Conservation (phyloP, 2,113 vertebrate species). For the Macaca mulatta region DNA sequence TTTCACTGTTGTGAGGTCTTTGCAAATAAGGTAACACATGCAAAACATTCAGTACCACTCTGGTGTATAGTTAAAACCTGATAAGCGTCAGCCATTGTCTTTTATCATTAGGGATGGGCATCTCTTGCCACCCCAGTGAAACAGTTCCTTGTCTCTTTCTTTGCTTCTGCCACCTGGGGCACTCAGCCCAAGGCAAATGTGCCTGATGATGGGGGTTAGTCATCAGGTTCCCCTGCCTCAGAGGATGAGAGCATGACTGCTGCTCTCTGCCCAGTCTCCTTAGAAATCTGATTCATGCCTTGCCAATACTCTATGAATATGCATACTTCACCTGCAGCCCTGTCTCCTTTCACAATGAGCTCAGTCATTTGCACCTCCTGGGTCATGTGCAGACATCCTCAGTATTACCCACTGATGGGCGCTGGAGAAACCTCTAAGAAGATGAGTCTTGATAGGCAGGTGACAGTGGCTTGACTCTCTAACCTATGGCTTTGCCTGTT, state of each 20-base stretch:
- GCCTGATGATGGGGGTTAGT: slow-evolving; percentile 35
- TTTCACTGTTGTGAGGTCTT: background rate
- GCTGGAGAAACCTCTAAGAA: background rate
- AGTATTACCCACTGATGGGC: background rate
- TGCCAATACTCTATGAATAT: background rate
- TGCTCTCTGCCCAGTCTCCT: slow-evolving; percentile 21
- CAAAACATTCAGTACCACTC: background rate
- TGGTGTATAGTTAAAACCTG: background rate
- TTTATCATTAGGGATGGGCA: background rate
- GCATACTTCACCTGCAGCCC: background rate
- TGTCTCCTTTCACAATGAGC: background rate
- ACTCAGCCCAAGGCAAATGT: slow-evolving; percentile 6
- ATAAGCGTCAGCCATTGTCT: background rate
- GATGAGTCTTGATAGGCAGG: background rate
- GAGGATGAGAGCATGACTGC: background rate
- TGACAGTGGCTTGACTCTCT: slow-evolving; percentile 12
- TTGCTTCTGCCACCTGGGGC: background rate
- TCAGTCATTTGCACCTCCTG: background rate
- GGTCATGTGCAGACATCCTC: background rate
- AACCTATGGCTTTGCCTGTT: background rate
- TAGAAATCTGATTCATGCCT: slow-evolving; percentile 12
- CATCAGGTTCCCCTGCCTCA: slow-evolving; percentile 29
- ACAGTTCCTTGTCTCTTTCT: slow-evolving; percentile 23
- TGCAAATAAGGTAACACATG: background rate
- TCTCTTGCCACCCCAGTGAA: background rate